phyloP scores from a whole-genome alignment of 2,888 invertebrate species.

The Cantharis nigra region DNA sequence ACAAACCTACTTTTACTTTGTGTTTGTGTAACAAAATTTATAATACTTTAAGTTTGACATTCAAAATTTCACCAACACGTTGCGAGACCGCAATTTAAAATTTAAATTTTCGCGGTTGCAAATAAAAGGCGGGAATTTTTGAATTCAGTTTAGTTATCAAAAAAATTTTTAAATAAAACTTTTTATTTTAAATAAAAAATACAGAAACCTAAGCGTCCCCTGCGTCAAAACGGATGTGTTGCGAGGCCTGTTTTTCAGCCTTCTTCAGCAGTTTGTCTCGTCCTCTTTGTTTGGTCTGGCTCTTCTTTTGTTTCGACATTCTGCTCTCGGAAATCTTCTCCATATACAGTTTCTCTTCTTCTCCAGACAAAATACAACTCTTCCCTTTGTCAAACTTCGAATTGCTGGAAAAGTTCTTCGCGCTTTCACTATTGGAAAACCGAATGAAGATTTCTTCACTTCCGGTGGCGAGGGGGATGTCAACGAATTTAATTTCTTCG shows the following conservation, averaged over 20 bases:
- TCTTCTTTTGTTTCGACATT: conserved; percentile 59
- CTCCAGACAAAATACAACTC: conserved; percentile 59
- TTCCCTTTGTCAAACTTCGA: conserved; percentile 53
- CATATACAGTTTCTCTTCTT: conserved; percentile 82
- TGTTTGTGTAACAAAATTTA: background rate
- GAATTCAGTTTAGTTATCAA: background rate
- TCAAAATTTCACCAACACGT: background rate
- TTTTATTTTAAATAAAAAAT: background rate
- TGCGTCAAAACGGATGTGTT: conserved; percentile 72
- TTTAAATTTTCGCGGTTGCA: background rate
- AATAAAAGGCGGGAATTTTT: background rate
- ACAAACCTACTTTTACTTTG: background rate
- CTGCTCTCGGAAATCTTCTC: conserved; percentile 70
- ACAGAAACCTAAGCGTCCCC: background rate
- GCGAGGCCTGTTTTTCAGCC: conserved; percentile 70
- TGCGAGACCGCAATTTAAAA: background rate
- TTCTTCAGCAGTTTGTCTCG: conserved; percentile 63
- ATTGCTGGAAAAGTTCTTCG: conserved; percentile 51
- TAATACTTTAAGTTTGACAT: background rate
- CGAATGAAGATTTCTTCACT: conserved; percentile 70
- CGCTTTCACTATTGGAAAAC: conserved; percentile 61
- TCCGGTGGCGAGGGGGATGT: conserved; percentile 68
- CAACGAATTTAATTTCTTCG: conserved; percentile 76
- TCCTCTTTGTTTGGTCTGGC: conserved; percentile 62
- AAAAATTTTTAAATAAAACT: background rate